A percentile compares a stretch with the other conserved stretches of the same genome.
These are phyloP conservation scores for Macaria liturata DNA, from an alignment of 2,888 invertebrate genomes.

Conservation along the genomic window DNA sequence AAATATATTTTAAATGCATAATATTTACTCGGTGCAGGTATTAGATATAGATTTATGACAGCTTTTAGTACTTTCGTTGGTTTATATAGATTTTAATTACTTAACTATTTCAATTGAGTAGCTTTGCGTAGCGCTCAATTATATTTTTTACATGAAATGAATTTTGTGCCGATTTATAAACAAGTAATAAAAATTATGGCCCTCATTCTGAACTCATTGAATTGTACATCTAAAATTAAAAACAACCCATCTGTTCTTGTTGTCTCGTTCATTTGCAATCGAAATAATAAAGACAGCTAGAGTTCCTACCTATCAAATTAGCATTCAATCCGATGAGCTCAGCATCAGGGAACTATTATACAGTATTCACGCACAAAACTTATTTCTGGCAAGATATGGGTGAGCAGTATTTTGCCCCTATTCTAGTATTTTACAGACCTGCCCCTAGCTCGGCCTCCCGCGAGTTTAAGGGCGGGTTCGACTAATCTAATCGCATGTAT, in stretches of 20 bases:
- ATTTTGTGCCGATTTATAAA: background rate
- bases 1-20: too few relatives aligned
- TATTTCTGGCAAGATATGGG: slow-evolving; percentile 13
- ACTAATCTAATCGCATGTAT: slow-evolving; percentile 32
- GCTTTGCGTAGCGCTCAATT: slow-evolving; percentile 53
- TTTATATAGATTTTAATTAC: slow-evolving; percentile 25
- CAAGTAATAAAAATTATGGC: too few relatives aligned
- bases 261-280: too few relatives aligned
- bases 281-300: too few relatives aligned
- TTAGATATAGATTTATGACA: slow-evolving; percentile 7
- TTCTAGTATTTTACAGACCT: slow-evolving; percentile 32
- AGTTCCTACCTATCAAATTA: too few relatives aligned
- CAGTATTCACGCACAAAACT: slow-evolving; percentile 12
- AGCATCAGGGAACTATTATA: too few relatives aligned
- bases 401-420: slow-evolving; percentile 26
- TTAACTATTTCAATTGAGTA: slow-evolving; percentile 34
- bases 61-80: slow-evolving; percentile 32
- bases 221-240: too few relatives aligned
- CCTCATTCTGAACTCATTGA: too few relatives aligned
- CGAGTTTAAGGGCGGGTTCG: slow-evolving; percentile 29
- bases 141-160: slow-evolving; percentile 28
- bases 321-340: too few relatives aligned
- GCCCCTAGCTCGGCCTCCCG: slow-evolving; percentile 35
- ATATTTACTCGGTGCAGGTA: background rate
- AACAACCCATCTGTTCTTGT: too few relatives aligned